Evolutionary conservation across 1,140 invertebrate genomes (phyloP).

Genomic region (Drosophila pseudoananassae): DNA sequence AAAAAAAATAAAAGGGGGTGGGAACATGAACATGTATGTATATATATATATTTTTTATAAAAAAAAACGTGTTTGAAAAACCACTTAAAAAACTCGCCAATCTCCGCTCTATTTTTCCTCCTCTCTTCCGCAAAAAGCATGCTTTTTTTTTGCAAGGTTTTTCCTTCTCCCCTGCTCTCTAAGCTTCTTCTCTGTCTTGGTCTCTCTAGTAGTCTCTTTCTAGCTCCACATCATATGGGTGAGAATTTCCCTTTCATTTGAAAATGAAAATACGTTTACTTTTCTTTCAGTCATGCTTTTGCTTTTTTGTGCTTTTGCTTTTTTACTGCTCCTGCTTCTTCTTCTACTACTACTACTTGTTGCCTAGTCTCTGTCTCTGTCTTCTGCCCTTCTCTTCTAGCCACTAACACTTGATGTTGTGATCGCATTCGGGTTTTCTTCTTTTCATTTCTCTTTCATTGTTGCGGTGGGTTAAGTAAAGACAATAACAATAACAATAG

Average conservation of each 20-base stretch:
- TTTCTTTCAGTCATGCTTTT: conserved; percentile 62
- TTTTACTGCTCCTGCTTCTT: background rate
- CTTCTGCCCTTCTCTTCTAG: background rate
- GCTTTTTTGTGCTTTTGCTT: conserved; percentile 22
- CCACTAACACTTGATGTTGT: no score
- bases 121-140: conserved; percentile 5
- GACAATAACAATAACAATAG: conserved; percentile 9
- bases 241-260: conserved; percentile 84
- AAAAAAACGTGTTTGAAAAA: conserved; percentile 56
- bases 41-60: conserved; percentile 36
- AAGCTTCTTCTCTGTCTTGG: conserved; percentile 8
- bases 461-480: conserved; percentile 40
- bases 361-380: background rate
- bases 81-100: conserved; percentile 50
- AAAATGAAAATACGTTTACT: conserved; percentile 83
- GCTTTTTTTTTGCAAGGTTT: conserved; percentile 15
- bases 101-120: conserved; percentile 22
- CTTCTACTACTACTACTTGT: conserved; percentile 15
- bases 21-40: no score
- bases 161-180: conserved; percentile 16
- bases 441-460: conserved; percentile 24
- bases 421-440: conserved; percentile 20
- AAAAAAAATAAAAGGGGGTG: background rate
- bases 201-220: conserved; percentile 10
- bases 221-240: conserved; percentile 59